Conservation (phyloP, 2,888 invertebrate genomes). For the Agonum fuliginosum region DNA sequence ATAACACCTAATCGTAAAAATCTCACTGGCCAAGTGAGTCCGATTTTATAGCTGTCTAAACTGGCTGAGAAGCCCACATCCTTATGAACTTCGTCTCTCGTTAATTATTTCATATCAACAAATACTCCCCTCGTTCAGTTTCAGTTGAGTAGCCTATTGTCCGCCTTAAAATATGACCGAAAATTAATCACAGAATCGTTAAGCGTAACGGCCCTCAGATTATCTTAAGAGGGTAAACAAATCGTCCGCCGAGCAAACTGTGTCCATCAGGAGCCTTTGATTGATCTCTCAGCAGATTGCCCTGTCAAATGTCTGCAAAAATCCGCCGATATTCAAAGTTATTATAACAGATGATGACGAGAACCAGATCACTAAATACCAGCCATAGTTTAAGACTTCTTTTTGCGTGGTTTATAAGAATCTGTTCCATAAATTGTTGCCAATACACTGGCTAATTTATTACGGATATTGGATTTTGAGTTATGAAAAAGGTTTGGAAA, state of each 20-base stretch:
- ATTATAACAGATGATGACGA: slow-evolving; percentile 19
- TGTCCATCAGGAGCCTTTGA: slow-evolving; percentile 48
- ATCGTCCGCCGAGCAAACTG: background rate
- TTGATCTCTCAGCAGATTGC: slow-evolving; percentile 51
- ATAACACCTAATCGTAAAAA: too few species aligned
- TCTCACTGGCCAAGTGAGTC: too few species aligned
- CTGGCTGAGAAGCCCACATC: too few species aligned
- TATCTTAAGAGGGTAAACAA: slow-evolving; percentile 31
- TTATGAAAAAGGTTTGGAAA: too few species aligned
- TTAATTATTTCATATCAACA: background rate
- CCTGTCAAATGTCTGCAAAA: slow-evolving; percentile 52
- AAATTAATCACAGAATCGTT: slow-evolving; percentile 32
- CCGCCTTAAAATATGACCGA: slow-evolving; percentile 5
- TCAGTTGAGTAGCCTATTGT: slow-evolving; percentile 2
- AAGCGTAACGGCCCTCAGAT: slow-evolving; percentile 2
- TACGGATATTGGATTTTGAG: too few species aligned
- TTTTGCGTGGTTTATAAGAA: too few species aligned
- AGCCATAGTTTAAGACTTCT: too few species aligned
- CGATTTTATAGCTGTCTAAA: too few species aligned
- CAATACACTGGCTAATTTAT: too few species aligned
- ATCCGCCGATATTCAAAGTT: slow-evolving; percentile 22
- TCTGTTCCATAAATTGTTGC: too few species aligned
- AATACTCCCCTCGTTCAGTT: background rate
- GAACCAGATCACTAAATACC: too few species aligned
- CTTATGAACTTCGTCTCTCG: too few species aligned